Conservation (phyloP, 1,140 invertebrate species). For the fruit fly (Drosophila melanogaster) region Release_6_plus_ISO1_MT NT_033777.3:26501501-26502000, state of each 20-base stretch:
- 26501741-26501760: constrained; percentile 76
- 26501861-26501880: constrained; percentile 54
- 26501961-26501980: constrained; percentile 79
- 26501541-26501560: constrained; percentile 69
- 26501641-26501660: constrained; percentile 58
- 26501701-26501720: constrained; percentile 58
- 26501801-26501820: constrained; percentile 1
- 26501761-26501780: constrained; percentile 60
- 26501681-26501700: constrained; percentile 79
- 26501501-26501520: constrained; percentile 56
- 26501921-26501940: constrained; percentile 53
- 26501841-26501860: constrained; percentile 35
- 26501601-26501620: constrained; percentile 6
- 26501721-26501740: constrained; percentile 76
- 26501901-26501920: constrained; percentile 69
- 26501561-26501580: constrained; percentile 62
- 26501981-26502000: constrained; percentile 82
- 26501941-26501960: constrained; percentile 80
- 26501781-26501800: constrained; percentile 43
- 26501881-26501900: constrained; percentile 80
- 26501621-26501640: constrained; percentile 41
- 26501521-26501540: constrained; percentile 78
- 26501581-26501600: constrained; percentile 17
- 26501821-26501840: constrained; percentile 6
- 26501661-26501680: constrained; percentile 76